Evolutionary conservation across 2,888 invertebrate species (phyloP), one percentile per base, ranked within the genome.

Genomic region (Tenodera sinensis): DNA sequence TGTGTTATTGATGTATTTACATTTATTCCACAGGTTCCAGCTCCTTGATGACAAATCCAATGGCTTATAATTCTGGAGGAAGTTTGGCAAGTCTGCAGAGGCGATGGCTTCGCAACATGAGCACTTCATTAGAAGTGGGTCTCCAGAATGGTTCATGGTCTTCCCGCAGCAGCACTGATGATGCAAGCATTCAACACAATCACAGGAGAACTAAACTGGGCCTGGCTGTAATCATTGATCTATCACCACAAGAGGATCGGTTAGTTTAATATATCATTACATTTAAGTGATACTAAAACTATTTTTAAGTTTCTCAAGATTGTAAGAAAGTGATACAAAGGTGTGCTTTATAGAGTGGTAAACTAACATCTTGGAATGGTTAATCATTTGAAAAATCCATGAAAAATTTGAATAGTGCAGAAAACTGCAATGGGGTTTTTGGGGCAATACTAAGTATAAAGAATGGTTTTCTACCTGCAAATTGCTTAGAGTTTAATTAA

Each of bases 131-230:
- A 81, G 94, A 94, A 91, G 93, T 94, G 20, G 93, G 93, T 14
- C 91, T 91, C n/a, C 92, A 92, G 84, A 92, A 92, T 47, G 91
- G 92, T 84, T 54, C 89, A 6, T 87, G 83, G 81, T 88, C 54
- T 15, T 83, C 71, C 3, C 83, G 89, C 30, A 88, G 83, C 28
- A 89, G 85, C 7, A 47, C 81, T n/a, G 83, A 83, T n/a, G 84
- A 30, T 71, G 88, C 83, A 34, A 83, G 30, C 15, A 54, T 28
- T 42, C 89, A 89, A 20, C 54, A 83, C 30, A 20, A 25, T 27
- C 92, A 94, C 15, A 93, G 93, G 87, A 93, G 93, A 90, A 94
- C 95, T 3, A 96, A 96, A 92, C 93, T 97, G 25, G 97, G 96
- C 1, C 92, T 97, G 54, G 96, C 96, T 15, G 94, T 97, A 30